Evolutionary conservation across 1,140 invertebrate genomes (phyloP).

Genomic region (Choristoneura fumiferana): DNA sequence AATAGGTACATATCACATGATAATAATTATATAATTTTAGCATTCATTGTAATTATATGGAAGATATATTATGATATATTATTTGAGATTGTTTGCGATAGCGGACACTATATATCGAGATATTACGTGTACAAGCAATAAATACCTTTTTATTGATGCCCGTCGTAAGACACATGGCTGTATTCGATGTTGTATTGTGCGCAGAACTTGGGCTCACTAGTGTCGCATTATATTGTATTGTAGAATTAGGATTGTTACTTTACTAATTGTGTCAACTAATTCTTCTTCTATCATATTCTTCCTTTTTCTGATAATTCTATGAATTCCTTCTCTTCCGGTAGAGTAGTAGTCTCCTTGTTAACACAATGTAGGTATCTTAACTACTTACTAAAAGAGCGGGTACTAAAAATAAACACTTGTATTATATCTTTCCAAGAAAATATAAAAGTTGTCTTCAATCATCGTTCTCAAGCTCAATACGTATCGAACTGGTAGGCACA

Average conservation of each 20-base stretch:
- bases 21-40: conserved; percentile 66
- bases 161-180: conserved; percentile 56
- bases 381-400: too few relatives aligned
- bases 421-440: too few relatives aligned
- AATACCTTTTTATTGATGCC: conserved; percentile 66
- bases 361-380: too few relatives aligned
- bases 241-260: neutral
- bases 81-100: conserved; percentile 73
- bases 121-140: conserved; percentile 78
- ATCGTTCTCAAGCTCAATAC: too few relatives aligned
- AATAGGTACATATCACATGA: conserved; percentile 63
- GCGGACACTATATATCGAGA: conserved; percentile 52
- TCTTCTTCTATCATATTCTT: neutral
- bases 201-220: conserved; percentile 60
- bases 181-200: conserved; percentile 70
- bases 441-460: too few relatives aligned
- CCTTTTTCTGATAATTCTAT: too few relatives aligned
- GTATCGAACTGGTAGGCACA: too few relatives aligned
- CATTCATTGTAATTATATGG: conserved; percentile 42
- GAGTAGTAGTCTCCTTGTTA: too few relatives aligned
- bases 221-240: conserved; percentile 30
- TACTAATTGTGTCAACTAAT: neutral
- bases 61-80: conserved; percentile 39
- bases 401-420: too few relatives aligned
- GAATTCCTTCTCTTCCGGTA: too few relatives aligned